phyloP scores from a whole-genome alignment of 2,888 invertebrate genomes.

The Pomacea canaliculata region DNA sequence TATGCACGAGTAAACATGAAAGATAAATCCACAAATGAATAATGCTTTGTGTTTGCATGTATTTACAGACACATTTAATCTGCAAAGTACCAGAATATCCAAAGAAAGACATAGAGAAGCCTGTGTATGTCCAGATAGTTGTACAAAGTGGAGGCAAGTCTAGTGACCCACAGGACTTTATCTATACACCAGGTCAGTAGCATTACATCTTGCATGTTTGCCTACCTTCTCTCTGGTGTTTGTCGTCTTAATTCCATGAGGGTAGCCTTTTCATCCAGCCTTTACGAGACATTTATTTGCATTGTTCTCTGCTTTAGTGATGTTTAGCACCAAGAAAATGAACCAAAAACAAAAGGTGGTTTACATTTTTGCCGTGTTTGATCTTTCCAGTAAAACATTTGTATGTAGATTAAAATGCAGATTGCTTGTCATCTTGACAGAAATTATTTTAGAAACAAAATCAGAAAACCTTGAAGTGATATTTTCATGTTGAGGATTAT shows the following conservation, averaged over 20 bases:
- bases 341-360: background rate
- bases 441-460: too few relatives aligned
- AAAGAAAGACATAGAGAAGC: slow-evolving; percentile 44
- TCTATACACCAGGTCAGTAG: slow-evolving; percentile 67
- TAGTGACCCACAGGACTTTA: slow-evolving; percentile 68
- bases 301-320: background rate
- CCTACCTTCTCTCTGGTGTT: background rate
- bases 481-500: too few relatives aligned
- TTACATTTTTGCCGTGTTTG: background rate
- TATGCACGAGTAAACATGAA: too few relatives aligned
- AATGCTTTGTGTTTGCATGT: too few relatives aligned
- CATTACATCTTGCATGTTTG: background rate
- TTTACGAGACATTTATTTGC: background rate
- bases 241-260: slow-evolving; percentile 18
- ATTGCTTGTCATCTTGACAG: too few relatives aligned
- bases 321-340: background rate
- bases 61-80: slow-evolving; percentile 70
- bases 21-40: too few relatives aligned
- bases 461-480: too few relatives aligned
- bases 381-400: too few relatives aligned
- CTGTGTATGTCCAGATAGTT: slow-evolving; percentile 63
- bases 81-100: slow-evolving; percentile 69
- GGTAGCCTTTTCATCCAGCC: background rate
- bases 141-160: slow-evolving; percentile 67
- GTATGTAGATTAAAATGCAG: too few relatives aligned